These are phyloP conservation scores for Malacoctenus gilli DNA, from an alignment of 2,797 vertebrate genomes.

Conservation along the genomic window DNA sequence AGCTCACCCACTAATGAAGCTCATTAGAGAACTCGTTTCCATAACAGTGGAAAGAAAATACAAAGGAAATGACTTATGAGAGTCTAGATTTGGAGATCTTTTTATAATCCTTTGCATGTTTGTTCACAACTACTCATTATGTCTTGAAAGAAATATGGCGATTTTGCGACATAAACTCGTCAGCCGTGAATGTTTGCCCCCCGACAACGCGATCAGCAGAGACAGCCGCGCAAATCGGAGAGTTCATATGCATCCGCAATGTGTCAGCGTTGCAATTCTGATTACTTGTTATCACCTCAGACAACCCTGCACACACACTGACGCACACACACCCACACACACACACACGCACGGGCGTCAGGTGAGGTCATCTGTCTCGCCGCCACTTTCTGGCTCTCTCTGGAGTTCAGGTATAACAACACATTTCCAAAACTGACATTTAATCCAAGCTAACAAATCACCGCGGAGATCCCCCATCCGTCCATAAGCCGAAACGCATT, in stretches of 20 bases:
- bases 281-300: slow-evolving; percentile 34
- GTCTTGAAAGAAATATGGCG: neutral
- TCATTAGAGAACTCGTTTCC: neutral
- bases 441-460: slow-evolving; percentile 84
- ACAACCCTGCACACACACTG: neutral
- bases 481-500: slow-evolving; percentile 63
- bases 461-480: slow-evolving; percentile 69
- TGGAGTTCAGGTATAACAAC: slow-evolving; percentile 73
- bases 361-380: slow-evolving; percentile 22
- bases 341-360: slow-evolving; percentile 1
- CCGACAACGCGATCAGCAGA: neutral
- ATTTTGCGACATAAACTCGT: neutral
- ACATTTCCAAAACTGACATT: slow-evolving; percentile 83
- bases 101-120: neutral
- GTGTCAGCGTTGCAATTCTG: slow-evolving; percentile 9
- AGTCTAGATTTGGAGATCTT: neutral
- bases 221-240: neutral
- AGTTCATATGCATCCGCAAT: too few species aligned
- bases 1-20: neutral
- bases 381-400: slow-evolving; percentile 34
- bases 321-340: slow-evolving; percentile 4
- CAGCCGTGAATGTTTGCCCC: neutral
- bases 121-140: neutral
- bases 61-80: neutral
- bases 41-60: too few species aligned